A percentile compares a stretch with the other conserved stretches of the same genome.
These are phyloP conservation scores for Muscicapa comitata DNA, from an alignment of 2,797 vertebrate genomes.

Conservation along the genomic window DNA sequence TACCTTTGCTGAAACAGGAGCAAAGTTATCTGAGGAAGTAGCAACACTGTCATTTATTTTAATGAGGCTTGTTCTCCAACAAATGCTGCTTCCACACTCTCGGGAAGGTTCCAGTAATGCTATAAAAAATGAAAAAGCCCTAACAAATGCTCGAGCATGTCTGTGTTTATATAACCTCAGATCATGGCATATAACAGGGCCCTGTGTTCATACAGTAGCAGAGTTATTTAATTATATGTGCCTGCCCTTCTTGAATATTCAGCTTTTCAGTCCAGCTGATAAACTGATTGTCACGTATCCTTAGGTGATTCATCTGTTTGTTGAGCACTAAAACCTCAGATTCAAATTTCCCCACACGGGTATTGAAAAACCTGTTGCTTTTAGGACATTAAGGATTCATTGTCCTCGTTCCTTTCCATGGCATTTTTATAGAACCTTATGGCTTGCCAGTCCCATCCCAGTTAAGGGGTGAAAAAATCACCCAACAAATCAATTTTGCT, in stretches of 20 bases:
- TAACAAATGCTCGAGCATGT: background rate
- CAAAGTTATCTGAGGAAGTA: conserved; percentile 41
- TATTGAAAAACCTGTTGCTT: background rate
- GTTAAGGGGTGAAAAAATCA: rapidly evolving
- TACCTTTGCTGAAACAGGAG: conserved; percentile 57
- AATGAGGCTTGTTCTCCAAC: conserved; percentile 54
- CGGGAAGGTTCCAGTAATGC: conserved; percentile 24
- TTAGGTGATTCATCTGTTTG: background rate
- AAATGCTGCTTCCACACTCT: conserved; percentile 19
- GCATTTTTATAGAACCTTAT: background rate
- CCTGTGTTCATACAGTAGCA: background rate
- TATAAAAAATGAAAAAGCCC: background rate
- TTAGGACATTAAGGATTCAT: background rate
- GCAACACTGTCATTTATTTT: conserved; percentile 46
- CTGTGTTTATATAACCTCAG: conserved; percentile 4
- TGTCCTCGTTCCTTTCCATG: background rate
- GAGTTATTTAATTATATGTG: background rate
- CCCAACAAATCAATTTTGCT: background rate
- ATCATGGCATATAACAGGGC: background rate
- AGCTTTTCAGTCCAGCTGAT: background rate
- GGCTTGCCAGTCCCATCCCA: background rate
- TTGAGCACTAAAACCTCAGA: background rate
- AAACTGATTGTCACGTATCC: background rate
- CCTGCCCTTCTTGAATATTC: background rate
- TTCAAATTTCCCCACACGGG: background rate